A percentile compares a stretch with the other conserved stretches of the same genome.
Evolutionary conservation across 2,888 invertebrate species (phyloP).

Genomic region (Drosophila lutescens): DNA sequence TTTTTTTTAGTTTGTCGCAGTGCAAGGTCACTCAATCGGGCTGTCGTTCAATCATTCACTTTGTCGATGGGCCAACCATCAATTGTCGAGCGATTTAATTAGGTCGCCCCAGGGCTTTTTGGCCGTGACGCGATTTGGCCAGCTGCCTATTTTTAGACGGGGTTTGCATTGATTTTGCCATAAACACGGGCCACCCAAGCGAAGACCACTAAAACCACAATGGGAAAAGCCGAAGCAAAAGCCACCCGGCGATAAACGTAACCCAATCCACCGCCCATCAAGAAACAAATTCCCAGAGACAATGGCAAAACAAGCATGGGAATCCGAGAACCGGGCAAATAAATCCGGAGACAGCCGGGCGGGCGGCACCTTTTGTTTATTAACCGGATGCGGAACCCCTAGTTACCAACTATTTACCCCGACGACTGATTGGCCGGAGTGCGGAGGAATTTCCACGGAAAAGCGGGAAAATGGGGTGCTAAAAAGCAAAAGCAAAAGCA

Average conservation of each 20-base stretch:
- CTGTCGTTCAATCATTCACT: slow-evolving; percentile 26
- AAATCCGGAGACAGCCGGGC: slow-evolving; percentile 28
- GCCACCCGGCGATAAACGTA: slow-evolving; percentile 14
- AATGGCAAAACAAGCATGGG: slow-evolving; percentile 4
- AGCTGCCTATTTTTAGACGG: slow-evolving; percentile 39
- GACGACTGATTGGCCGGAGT: slow-evolving; percentile 17
- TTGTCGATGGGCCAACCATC: slow-evolving; percentile 30
- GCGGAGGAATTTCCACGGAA: slow-evolving; percentile 2
- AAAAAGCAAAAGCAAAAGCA: not conserved
- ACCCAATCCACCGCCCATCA: slow-evolving; percentile 10
- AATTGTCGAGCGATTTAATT: slow-evolving; percentile 38
- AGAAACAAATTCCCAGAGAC: slow-evolving; percentile 5
- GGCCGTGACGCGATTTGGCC: slow-evolving; percentile 37
- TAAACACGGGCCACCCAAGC: slow-evolving; percentile 18
- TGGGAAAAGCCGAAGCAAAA: not conserved
- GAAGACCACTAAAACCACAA: slow-evolving; percentile 1
- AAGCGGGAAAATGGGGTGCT: not conserved
- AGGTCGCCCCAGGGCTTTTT: slow-evolving; percentile 29
- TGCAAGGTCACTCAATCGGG: slow-evolving; percentile 29
- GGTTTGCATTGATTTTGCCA: slow-evolving; percentile 39
- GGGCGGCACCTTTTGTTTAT: slow-evolving; percentile 36
- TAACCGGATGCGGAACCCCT: slow-evolving; percentile 27
- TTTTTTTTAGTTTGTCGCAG: not conserved
- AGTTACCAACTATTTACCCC: slow-evolving; percentile 19
- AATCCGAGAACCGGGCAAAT: slow-evolving; percentile 20